Evolutionary conservation across 2,888 invertebrate genomes (phyloP).

Genomic region (Meghimatium bilineatum): DNA sequence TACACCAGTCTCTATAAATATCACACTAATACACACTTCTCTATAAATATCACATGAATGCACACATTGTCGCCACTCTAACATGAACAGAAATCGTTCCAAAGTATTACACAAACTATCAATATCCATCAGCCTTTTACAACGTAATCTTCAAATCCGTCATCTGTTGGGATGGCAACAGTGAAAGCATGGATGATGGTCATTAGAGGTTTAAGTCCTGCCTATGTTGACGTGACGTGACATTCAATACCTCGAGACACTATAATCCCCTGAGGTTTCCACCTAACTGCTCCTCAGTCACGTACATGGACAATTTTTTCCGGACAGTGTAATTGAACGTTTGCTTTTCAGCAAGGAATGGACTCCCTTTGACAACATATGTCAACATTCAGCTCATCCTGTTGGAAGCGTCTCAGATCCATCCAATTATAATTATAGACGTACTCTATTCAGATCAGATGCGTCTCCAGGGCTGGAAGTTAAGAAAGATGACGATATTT

Average conservation of each 20-base stretch:
- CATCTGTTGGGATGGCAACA: too few species aligned
- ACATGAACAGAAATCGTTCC: too few species aligned
- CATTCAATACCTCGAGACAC: slow-evolving; percentile 11
- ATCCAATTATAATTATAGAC: slow-evolving; percentile 23
- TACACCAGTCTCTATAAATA: too few species aligned
- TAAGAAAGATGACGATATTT: too few species aligned
- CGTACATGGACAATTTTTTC: slow-evolving; percentile 5
- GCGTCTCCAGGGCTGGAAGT: too few species aligned
- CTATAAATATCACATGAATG: too few species aligned
- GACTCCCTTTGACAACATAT: slow-evolving; percentile 23
- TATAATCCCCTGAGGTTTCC: slow-evolving; percentile 3
- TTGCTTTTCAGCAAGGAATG: slow-evolving; percentile 17
- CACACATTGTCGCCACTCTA: too few species aligned
- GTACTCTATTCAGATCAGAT: too few species aligned
- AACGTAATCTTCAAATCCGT: too few species aligned
- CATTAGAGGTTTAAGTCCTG: neutral
- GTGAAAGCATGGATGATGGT: neutral
- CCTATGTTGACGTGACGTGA: slow-evolving; percentile 3
- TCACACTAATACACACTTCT: too few species aligned
- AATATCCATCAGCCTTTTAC: too few species aligned
- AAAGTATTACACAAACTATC: too few species aligned
- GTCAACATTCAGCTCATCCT: slow-evolving; percentile 25
- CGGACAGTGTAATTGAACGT: slow-evolving; percentile 32
- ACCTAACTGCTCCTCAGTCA: slow-evolving; percentile 11
- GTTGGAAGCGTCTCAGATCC: slow-evolving; percentile 8